Conservation (phyloP, 2,888 invertebrate genomes). For the Apamea anceps region DNA sequence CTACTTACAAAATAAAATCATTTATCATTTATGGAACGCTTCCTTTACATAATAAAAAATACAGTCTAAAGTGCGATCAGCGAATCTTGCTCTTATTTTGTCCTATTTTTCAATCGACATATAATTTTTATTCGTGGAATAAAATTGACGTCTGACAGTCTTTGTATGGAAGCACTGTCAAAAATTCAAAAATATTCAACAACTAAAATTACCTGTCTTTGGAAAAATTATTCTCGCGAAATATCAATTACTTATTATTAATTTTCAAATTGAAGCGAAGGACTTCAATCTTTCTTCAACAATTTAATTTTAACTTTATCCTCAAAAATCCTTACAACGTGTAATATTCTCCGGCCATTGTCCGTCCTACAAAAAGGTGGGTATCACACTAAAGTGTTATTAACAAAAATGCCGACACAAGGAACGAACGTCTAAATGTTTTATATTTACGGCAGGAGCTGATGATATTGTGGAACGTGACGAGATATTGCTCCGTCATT, state of each 20-base stretch:
- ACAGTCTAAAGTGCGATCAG: neutral
- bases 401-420: conserved; percentile 32
- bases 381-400: conserved; percentile 11
- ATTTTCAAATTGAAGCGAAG: conserved; percentile 2
- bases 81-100: neutral
- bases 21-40: no score
- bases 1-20: no score
- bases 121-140: no score
- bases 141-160: no score
- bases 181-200: no score
- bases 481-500: neutral
- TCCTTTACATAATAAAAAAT: neutral
- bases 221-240: neutral
- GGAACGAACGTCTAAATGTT: conserved; percentile 15
- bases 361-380: neutral
- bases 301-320: neutral
- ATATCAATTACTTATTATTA: neutral
- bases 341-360: conserved; percentile 5
- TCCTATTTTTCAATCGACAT: no score
- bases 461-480: conserved; percentile 44
- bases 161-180: no score
- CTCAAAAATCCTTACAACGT: neutral
- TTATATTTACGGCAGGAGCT: conserved; percentile 39
- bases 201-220: no score
- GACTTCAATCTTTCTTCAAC: conserved; percentile 5